Conservation (phyloP, 2,113 vertebrate genomes). For the Dissostichus mawsoni region DNA sequence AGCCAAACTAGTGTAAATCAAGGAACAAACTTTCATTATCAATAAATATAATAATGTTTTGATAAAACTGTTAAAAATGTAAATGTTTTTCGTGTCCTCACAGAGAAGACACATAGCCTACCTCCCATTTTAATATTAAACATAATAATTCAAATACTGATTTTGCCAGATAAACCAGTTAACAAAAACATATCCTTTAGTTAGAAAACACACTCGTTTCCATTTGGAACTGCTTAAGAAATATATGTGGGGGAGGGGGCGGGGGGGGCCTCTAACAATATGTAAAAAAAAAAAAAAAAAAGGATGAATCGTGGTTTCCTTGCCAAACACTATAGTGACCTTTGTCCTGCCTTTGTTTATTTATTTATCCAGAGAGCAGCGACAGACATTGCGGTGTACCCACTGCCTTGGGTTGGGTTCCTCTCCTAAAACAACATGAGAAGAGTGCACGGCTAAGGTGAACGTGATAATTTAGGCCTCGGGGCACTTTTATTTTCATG, state of each 20-base stretch:
- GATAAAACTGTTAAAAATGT: neutral
- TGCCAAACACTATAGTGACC: constrained; percentile 80
- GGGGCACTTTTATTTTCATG: constrained; percentile 83
- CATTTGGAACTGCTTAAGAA: constrained; percentile 56
- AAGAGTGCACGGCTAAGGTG: constrained; percentile 84
- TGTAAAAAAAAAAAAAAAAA: constrained; percentile 16
- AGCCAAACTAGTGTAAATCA: neutral
- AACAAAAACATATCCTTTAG: constrained; percentile 23
- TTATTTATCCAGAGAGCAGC: constrained; percentile 80
- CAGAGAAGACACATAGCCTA: no score
- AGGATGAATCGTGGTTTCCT: constrained; percentile 53
- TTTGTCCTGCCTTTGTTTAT: constrained; percentile 82
- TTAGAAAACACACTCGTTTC: constrained; percentile 53
- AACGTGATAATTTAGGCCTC: constrained; percentile 85
- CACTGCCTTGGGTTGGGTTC: constrained; percentile 79
- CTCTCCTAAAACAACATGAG: constrained; percentile 82
- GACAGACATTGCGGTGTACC: constrained; percentile 80
- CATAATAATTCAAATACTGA: constrained; percentile 21
- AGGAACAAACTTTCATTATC: neutral
- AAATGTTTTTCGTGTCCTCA: neutral
- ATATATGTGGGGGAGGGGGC: constrained; percentile 7
- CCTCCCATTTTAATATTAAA: neutral
- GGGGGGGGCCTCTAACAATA: constrained; percentile 48
- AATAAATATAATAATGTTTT: no score
- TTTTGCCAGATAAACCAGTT: constrained; percentile 15